phyloP scores from a whole-genome alignment of 2,888 invertebrate genomes.

The Ditula angustiorana region DNA sequence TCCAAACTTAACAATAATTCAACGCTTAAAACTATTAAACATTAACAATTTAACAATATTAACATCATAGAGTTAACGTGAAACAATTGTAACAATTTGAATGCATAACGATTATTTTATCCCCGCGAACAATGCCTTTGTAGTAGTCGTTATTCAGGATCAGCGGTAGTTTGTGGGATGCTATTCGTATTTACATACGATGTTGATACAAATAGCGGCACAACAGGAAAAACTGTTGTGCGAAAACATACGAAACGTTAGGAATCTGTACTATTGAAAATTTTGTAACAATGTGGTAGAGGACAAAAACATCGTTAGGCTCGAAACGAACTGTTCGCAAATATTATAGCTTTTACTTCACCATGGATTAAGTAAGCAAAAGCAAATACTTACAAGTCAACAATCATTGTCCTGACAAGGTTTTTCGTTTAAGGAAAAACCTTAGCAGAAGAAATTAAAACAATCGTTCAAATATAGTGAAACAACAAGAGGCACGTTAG shows the following conservation, averaged over 20 bases:
- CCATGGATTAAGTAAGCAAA: not conserved
- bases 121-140: constrained; percentile 50
- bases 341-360: constrained; percentile 4
- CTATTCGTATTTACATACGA: constrained; percentile 34
- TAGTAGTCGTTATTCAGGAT: constrained; percentile 40
- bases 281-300: constrained; percentile 34
- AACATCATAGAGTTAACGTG: constrained; percentile 56
- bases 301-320: constrained; percentile 65
- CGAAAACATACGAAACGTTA: not conserved
- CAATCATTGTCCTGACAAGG: constrained; percentile 55
- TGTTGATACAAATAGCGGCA: constrained; percentile 25
- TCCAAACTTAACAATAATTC: constrained; percentile 79
- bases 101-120: constrained; percentile 71
- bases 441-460: constrained; percentile 56
- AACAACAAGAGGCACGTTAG: constrained; percentile 66
- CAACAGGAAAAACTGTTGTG: constrained; percentile 11
- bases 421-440: constrained; percentile 55
- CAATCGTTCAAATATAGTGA: constrained; percentile 49
- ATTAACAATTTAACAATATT: constrained; percentile 74
- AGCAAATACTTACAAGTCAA: not conserved
- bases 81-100: constrained; percentile 51
- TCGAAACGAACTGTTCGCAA: too few species aligned
- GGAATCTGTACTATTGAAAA: constrained; percentile 24
- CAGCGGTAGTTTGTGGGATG: constrained; percentile 39
- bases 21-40: constrained; percentile 77